A percentile compares a stretch with the other conserved stretches of the same genome.
These are phyloP conservation scores for Melanotaenia nigrans DNA, from an alignment of 2,797 vertebrate species.

Conservation along the genomic window DNA sequence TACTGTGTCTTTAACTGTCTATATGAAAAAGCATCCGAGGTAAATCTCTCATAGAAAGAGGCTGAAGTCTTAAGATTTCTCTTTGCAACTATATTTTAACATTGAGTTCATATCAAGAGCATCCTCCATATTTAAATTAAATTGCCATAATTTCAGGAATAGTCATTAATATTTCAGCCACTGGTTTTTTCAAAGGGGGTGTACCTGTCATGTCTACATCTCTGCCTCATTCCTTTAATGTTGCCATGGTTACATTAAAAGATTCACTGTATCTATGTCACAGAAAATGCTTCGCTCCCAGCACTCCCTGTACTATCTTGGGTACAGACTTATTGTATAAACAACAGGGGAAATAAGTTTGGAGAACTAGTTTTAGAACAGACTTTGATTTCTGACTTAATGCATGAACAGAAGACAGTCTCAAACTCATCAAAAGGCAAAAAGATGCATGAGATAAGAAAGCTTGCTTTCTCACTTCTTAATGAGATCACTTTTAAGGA, in stretches of 20 bases:
- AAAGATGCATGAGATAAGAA: background rate
- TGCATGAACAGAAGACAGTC: background rate
- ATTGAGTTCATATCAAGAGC: slow-evolving; percentile 19
- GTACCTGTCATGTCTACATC: slow-evolving; percentile 48
- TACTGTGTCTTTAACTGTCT: background rate
- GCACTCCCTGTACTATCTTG: slow-evolving; percentile 29
- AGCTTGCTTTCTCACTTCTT: background rate
- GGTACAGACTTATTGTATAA: slow-evolving; percentile 40
- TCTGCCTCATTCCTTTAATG: slow-evolving; percentile 48
- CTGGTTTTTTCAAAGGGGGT: slow-evolving; percentile 38
- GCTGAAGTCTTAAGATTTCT: background rate
- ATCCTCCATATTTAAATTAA: slow-evolving; percentile 47
- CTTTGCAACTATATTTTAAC: slow-evolving; percentile 14
- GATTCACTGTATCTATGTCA: slow-evolving; percentile 54
- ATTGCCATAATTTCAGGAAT: slow-evolving; percentile 34
- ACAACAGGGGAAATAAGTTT: slow-evolving; percentile 19
- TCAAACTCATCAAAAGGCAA: background rate
- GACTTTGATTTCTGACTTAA: background rate
- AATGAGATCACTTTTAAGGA: background rate
- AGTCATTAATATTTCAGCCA: slow-evolving; percentile 54
- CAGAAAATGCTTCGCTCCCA: slow-evolving; percentile 46
- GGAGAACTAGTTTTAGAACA: background rate
- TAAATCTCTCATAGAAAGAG: background rate
- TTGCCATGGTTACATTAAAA: slow-evolving; percentile 69
- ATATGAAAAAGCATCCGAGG: background rate